These are phyloP conservation scores for Echinops telfairi DNA, from an alignment of 2,113 vertebrate genomes.

Conservation along the genomic window DNA sequence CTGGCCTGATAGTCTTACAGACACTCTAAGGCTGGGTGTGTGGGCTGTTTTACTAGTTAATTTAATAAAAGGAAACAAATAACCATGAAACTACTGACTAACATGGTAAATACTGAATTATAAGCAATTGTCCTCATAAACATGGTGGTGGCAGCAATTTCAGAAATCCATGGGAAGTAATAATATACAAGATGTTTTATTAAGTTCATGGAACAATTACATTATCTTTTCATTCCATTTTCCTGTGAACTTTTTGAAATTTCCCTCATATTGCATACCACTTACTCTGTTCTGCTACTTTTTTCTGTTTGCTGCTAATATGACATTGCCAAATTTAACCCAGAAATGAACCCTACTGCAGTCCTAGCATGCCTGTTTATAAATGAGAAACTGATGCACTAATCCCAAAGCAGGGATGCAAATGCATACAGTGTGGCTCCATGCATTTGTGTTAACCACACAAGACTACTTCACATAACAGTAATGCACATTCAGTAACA, in stretches of 20 bases:
- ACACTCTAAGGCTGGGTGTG: neutral
- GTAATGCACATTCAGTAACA: neutral
- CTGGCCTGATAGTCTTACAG: neutral
- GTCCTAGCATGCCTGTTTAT: neutral
- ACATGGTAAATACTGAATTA: neutral
- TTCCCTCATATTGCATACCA: neutral
- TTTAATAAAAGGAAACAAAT: neutral
- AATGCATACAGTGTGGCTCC: neutral
- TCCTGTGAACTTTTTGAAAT: too few species aligned
- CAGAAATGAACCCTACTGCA: neutral
- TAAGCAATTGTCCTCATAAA: neutral
- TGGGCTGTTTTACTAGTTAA: neutral
- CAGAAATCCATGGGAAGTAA: too few species aligned
- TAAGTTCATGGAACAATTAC: too few species aligned
- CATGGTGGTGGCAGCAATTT: too few species aligned
- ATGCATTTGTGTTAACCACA: neutral
- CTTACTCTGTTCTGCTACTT: neutral
- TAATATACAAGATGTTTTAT: too few species aligned
- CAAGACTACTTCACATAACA: neutral
- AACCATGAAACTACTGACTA: neutral
- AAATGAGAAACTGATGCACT: neutral
- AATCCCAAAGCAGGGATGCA: neutral
- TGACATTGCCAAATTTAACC: slow-evolving; percentile 4
- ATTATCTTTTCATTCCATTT: too few species aligned
- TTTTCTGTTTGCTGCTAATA: neutral